Base-by-base conservation (phyloP, 2,888 invertebrate genomes). In the Cephus nigrinus region DNA sequence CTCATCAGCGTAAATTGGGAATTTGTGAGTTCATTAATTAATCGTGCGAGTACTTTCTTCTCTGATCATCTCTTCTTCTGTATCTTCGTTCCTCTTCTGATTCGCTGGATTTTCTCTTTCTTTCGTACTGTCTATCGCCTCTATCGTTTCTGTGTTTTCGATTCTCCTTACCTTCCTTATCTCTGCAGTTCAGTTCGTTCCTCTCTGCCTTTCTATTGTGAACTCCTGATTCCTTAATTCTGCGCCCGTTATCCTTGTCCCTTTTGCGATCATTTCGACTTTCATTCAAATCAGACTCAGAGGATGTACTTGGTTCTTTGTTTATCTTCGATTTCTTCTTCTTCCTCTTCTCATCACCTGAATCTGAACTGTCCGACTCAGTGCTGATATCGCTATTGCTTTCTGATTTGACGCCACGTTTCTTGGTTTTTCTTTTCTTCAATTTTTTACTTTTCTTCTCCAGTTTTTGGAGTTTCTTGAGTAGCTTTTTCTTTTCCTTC, bases 401-500 rank as follows among this genome's bases (percentile, higher is more conserved):
- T 83, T 80, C 81, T 32, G 74, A 80, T 69, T 85, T 72, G 36
- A 82, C 81, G 35, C 75, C 74, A 74, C 79, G 80, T 71, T 80
- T 86, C 76, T 80, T 84, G 34, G 80, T 77, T 72, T 82, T 82
- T 78, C 68, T 75, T 74, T 84, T 86, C 75, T 85, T 93, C 31
- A 80, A 83, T 80, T 86, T 93, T 75, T 91, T 91, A 81, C 92
- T 93, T 83, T 93, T 93, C 82, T 93, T 93, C 82, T 96, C 95
- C 81, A 96, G 92, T 90, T 95, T 95, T 84, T 95, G 94, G 75
- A 96, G 89, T 91, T 95, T 95, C 96, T 95, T 98, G n/a, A 98
- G 92, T 31, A 98, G 92, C 88, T 97, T 97, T 86, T 97, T 95
- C 92, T 98, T 98, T 89, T 98, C 97, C 87, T 97, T 97, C 81